A percentile compares a stretch with the other conserved stretches of the same genome.
These are phyloP conservation scores for Ormyrus thymus DNA, from an alignment of 2,888 invertebrate genomes.

Conservation along the genomic window DNA sequence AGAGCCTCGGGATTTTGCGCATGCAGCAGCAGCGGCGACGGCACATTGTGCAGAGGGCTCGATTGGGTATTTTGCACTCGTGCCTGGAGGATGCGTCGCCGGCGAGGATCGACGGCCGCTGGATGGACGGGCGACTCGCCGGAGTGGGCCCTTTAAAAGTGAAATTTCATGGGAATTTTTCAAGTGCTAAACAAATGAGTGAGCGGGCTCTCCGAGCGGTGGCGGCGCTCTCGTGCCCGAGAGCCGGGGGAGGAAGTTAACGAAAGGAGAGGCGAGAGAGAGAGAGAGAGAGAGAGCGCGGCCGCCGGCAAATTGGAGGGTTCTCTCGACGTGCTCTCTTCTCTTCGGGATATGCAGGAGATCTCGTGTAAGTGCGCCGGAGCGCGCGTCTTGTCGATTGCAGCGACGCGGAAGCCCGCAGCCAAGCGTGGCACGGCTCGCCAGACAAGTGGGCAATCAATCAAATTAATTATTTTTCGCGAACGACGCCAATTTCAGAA, in stretches of 20 bases:
- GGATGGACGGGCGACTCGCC: constrained; percentile 8
- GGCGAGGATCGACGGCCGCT: not conserved
- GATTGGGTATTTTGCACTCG: constrained; percentile 27
- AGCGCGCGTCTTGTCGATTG: constrained; percentile 4
- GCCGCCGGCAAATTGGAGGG: constrained; percentile 61
- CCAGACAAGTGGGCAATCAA: constrained; percentile 44
- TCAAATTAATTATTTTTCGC: constrained; percentile 39
- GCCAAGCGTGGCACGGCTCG: not conserved
- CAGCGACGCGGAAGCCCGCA: constrained; percentile 28
- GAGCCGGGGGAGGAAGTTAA: constrained; percentile 28
- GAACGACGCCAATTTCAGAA: constrained; percentile 8
- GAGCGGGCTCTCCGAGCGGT: not conserved
- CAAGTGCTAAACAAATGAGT: constrained; percentile 59
- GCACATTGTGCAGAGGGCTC: not conserved
- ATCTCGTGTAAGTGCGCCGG: not conserved
- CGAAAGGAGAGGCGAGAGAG: constrained; percentile 35
- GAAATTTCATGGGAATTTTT: constrained; percentile 61
- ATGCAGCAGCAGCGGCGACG: not conserved
- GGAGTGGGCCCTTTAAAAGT: constrained; percentile 53
- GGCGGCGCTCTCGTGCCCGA: too few species aligned
- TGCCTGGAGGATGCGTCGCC: not conserved
- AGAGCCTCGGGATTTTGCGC: not conserved
- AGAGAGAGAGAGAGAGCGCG: too few species aligned
- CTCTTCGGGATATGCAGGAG: too few species aligned
- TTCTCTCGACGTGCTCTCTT: constrained; percentile 34